Base-by-base conservation (phyloP, 2,797 vertebrate genomes). In the Esox lucius region DNA sequence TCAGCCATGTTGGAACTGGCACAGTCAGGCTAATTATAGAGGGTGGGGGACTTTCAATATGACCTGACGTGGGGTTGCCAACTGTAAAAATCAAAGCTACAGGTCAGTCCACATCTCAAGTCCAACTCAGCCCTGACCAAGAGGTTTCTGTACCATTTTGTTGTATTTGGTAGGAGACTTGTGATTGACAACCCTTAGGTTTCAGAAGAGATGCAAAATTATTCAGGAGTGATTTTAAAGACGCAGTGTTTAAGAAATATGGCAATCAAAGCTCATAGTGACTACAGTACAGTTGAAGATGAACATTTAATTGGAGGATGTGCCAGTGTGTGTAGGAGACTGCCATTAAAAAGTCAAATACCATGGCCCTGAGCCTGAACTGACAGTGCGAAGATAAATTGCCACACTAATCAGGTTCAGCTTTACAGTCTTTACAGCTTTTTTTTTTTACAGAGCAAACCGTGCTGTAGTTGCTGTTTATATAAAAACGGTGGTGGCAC, bases 21-120 rank as follows among this genome's bases (percentile, higher is more conserved):
- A 65, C 35, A 67, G 74, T 76, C 22, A 62, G 64, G 74, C 71
- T 69, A 74, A 71, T 77, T 79, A 83, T 75, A 51, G 75, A 78
- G 83, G 73, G 62, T 69, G 75, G 85, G 87, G 87, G 84, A 90
- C 85, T 70, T 83, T 90, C 87, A 90, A 88, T 89, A 88, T 71
- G 66, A 70, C 28, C 78, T 72, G 85, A 81, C 76, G 51, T 69
- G 79, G 74, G 62, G 22, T 24, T 59, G 84, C 81, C 91, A 85
- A 92, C 89, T 83, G 86, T 49, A 75, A 73, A 24, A 66, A 77
- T 64, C 85, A 86, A 80, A 19, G 75, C 74, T 83, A 74, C 84
- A 78, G 76, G 78, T 72, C 80, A 78, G 78, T 71, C 64, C 78
- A 78, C 80, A 77, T 69, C 77, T 82, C 78, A 68, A 71, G 81